Evolutionary conservation across 92 coral and sea anemone species (phyloP).

Genomic region (Palythoa caribaeorum): DNA sequence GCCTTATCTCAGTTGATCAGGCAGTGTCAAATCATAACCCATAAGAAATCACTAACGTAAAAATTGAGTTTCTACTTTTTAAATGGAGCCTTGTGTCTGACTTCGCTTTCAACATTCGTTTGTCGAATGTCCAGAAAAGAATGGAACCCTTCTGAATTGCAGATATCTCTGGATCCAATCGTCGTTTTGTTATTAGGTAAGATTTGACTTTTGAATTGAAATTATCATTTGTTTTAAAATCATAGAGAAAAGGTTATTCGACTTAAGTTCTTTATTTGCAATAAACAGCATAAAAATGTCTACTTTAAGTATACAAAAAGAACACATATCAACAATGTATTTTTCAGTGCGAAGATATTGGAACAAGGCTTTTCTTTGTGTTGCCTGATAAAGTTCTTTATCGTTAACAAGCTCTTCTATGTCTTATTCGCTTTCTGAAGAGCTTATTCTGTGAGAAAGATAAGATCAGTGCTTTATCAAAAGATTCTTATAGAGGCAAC

Average conservation of each 20-base stretch:
- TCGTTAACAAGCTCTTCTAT: conserved; percentile 23
- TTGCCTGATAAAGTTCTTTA: background rate
- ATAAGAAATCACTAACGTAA: background rate
- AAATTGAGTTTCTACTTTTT: background rate
- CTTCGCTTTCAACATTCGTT: background rate
- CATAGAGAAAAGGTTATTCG: background rate
- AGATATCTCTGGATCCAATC: background rate
- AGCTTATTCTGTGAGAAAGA: background rate
- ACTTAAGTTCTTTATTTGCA: background rate
- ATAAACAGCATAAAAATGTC: conserved; percentile 1
- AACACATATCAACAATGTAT: background rate
- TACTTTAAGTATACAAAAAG: background rate
- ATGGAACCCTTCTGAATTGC: background rate
- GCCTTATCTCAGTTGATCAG: conserved; percentile 40
- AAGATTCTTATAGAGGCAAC: background rate
- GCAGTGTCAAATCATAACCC: background rate
- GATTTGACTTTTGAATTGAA: background rate
- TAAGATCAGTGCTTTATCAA: conserved; percentile 30
- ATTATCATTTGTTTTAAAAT: background rate
- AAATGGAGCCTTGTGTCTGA: background rate
- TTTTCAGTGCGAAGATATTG: too few species aligned
- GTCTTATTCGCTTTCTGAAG: conserved; percentile 7
- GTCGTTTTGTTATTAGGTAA: background rate
- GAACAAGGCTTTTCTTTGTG: background rate
- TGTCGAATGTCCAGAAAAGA: background rate